These are phyloP conservation scores for Antheraea mylitta DNA, from an alignment of 1,140 invertebrate genomes.

Conservation along the genomic window DNA sequence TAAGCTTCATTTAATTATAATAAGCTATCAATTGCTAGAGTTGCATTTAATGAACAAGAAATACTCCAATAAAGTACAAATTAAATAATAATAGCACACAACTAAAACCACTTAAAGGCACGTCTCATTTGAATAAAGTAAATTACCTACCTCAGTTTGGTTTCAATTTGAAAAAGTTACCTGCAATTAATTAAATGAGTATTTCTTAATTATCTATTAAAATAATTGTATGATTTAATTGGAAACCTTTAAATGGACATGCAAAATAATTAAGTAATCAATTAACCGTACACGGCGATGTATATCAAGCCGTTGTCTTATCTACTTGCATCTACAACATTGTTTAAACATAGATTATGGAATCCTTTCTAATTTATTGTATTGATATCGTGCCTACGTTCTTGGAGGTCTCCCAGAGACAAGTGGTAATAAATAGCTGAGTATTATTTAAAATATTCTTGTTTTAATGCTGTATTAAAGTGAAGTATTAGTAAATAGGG, in stretches of 20 bases:
- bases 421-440: background rate
- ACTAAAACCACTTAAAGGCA: constrained; percentile 56
- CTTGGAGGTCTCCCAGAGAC: background rate
- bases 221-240: constrained; percentile 70
- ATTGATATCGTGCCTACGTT: background rate
- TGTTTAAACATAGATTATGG: constrained; percentile 37
- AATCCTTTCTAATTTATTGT: constrained; percentile 6
- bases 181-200: constrained; percentile 65
- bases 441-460: too few relatives aligned
- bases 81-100: constrained; percentile 75
- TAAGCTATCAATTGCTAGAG: constrained; percentile 56
- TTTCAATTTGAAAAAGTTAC: constrained; percentile 55
- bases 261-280: constrained; percentile 73
- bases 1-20: constrained; percentile 69
- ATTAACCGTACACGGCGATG: constrained; percentile 57
- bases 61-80: constrained; percentile 66
- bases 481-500: too few relatives aligned
- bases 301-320: constrained; percentile 45
- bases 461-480: too few relatives aligned
- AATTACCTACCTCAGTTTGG: constrained; percentile 45
- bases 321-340: constrained; percentile 44
- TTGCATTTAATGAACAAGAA: constrained; percentile 59
- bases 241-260: constrained; percentile 60
- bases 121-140: constrained; percentile 72
- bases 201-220: constrained; percentile 73